Base-by-base conservation (phyloP, 2,797 vertebrate species). In the Mycteria americana region DNA sequence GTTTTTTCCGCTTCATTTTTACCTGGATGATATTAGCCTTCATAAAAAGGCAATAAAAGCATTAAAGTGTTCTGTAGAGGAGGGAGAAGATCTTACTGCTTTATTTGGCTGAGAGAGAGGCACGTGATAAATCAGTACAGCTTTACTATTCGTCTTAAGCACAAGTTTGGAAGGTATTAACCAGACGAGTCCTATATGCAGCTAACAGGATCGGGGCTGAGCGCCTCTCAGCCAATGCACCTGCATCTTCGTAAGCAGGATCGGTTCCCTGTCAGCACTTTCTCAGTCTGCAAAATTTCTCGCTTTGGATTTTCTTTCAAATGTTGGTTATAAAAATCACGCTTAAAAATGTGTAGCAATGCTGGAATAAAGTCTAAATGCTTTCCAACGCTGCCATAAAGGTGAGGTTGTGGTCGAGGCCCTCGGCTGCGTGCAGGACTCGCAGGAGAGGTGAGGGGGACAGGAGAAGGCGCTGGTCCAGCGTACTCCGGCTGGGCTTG, bases 131-230 rank as follows among this genome's bases (percentile, higher is more conserved):
- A 28, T 35, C 28, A 9, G 23, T 18, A 7, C 43, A 75, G 60
- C 87, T 64, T 67, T 5, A 5, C 27, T 3, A 1, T 2, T 33
- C 50, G 2, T 10, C 41, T 13, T 31, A 8, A 86, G 48, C 43
- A 19, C 19, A 21, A 24, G 12, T 16, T 22, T 54, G 87, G 77
- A 13, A 46, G 41, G 1, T 2, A 15, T 7, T 31, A 50, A 15
- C 13, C 43, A 33, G 59, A 1, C 5, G 0, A 10, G 31, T 33
- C n/a, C 89, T 45, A 2, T 1, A 0, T 1, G n/a, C 41, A 43
- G 31, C 2, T 5, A 7, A 7, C 0, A 2, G 82, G 70, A 7
- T 6, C 0, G 4, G 70, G 54, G 59, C 60, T 23, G n/a, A 73
- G 68, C 9, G 1, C 17, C 67, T 13, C 46, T 18, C 28, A 15